A percentile compares a stretch with the other conserved stretches of the same genome.
These are phyloP conservation scores for Celastrina argiolus DNA, from an alignment of 2,888 invertebrate genomes.

Conservation along the genomic window DNA sequence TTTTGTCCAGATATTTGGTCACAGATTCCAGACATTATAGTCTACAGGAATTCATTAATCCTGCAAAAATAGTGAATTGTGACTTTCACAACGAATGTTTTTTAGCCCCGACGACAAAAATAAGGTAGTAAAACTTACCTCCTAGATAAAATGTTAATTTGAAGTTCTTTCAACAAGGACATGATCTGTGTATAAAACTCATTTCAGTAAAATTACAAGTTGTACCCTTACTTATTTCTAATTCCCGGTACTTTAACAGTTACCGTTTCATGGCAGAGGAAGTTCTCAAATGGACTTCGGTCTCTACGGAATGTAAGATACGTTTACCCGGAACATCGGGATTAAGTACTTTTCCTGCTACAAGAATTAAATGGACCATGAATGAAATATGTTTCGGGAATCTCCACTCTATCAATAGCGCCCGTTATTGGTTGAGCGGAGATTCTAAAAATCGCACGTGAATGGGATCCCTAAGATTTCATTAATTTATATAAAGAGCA, in stretches of 20 bases:
- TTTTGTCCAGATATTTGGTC: background rate
- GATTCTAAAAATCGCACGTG: too few relatives aligned
- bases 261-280: background rate
- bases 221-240: background rate
- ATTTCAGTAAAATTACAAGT: background rate
- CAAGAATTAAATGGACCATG: background rate
- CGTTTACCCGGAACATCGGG: background rate
- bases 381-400: background rate
- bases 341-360: background rate
- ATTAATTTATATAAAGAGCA: background rate
- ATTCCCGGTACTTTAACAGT: background rate
- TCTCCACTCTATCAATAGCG: background rate
- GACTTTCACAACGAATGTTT: too few relatives aligned
- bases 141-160: too few relatives aligned
- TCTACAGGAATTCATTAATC: background rate
- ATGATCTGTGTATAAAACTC: too few relatives aligned
- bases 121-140: too few relatives aligned
- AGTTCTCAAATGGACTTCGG: background rate
- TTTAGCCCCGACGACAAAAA: too few relatives aligned
- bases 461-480: too few relatives aligned
- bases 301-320: background rate
- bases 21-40: background rate
- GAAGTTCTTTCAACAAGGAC: too few relatives aligned
- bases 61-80: too few relatives aligned
- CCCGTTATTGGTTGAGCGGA: too few relatives aligned